Evolutionary conservation across 2,113 vertebrate genomes (phyloP).

Genomic region (Damaliscus lunatus): DNA sequence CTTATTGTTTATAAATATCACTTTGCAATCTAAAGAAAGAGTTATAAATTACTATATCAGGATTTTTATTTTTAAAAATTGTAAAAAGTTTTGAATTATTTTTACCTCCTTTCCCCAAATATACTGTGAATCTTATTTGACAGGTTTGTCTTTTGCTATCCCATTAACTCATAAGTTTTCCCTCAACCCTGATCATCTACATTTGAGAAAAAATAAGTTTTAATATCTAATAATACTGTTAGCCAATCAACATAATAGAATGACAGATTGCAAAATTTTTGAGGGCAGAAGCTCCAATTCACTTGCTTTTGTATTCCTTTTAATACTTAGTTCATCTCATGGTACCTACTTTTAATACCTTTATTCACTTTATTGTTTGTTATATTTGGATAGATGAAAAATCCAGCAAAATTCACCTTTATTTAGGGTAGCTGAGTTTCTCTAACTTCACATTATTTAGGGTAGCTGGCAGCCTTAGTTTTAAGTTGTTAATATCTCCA

Average conservation of each 20-base stretch:
- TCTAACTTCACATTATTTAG: not conserved
- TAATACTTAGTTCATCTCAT: not conserved
- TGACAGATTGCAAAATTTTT: not conserved
- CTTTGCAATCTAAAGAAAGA: not conserved
- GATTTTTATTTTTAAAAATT: not conserved
- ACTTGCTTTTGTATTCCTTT: not conserved
- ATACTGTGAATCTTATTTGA: constrained; percentile 13
- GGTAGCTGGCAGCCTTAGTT: not conserved
- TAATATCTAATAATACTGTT: not conserved
- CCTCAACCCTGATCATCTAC: not conserved
- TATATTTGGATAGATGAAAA: not conserved
- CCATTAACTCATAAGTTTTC: not conserved
- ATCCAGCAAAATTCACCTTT: constrained; percentile 7
- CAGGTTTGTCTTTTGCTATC: not conserved
- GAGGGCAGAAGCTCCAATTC: not conserved
- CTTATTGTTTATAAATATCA: constrained; percentile 18
- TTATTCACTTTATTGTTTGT: not conserved
- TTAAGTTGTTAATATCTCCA: not conserved
- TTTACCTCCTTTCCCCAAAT: not conserved
- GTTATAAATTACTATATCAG: not conserved
- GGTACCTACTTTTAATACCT: not conserved
- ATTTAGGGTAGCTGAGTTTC: not conserved
- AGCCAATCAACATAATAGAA: not conserved
- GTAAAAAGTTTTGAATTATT: not conserved
- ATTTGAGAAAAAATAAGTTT: constrained; percentile 9